Evolutionary conservation across 2,797 vertebrate species (phyloP).

Genomic region (Cirrhinus mrigala): DNA sequence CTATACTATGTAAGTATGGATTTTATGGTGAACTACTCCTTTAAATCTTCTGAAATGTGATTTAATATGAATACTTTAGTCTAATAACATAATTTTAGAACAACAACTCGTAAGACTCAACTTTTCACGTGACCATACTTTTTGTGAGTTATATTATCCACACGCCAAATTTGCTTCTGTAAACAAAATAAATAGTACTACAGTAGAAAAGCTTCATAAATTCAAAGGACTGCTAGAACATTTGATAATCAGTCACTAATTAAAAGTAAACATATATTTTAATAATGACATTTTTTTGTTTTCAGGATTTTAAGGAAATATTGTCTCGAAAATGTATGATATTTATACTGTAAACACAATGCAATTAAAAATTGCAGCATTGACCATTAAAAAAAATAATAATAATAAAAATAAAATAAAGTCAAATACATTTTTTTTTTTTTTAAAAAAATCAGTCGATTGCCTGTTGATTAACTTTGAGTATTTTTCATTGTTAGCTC

Average conservation of each 20-base stretch:
- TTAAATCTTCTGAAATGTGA: neutral
- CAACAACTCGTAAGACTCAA: neutral
- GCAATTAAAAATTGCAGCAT: neutral
- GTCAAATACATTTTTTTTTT: no score
- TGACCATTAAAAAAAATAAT: neutral
- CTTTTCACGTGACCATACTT: neutral
- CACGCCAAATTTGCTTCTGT: neutral
- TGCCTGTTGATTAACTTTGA: no score
- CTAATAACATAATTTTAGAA: neutral
- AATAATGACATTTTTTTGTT: neutral
- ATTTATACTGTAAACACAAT: neutral
- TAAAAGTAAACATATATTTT: neutral
- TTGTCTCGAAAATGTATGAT: no score
- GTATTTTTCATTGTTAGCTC: neutral
- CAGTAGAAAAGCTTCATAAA: neutral
- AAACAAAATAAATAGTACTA: neutral
- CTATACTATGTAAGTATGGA: neutral
- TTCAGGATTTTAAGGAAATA: neutral
- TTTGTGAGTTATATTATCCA: neutral
- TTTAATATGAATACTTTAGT: neutral
- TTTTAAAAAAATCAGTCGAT: neutral
- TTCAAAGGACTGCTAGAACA: neutral
- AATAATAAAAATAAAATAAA: neutral
- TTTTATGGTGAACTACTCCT: neutral
- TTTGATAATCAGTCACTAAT: neutral